Conservation (phyloP, 2,113 vertebrate genomes). For the Tetraodon nigroviridis region DNA sequence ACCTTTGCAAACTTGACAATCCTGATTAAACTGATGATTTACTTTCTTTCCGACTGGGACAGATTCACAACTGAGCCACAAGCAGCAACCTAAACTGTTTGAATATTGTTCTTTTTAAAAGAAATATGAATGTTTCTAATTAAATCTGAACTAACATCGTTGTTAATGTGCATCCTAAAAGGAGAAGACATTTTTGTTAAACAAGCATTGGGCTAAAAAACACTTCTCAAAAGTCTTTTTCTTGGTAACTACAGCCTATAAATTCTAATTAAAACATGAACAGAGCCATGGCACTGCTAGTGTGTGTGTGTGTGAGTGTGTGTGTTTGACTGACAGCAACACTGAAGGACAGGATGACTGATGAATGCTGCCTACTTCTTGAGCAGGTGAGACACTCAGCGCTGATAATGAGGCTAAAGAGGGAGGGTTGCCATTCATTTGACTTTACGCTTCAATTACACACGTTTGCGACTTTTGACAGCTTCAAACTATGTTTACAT, state of each 20-base stretch:
- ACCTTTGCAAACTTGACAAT: too few species aligned
- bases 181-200: conserved; percentile 1
- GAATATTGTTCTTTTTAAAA: too few species aligned
- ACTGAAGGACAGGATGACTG: conserved; percentile 65
- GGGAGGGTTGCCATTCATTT: conserved; percentile 52
- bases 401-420: conserved; percentile 64
- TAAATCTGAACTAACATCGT: too few species aligned
- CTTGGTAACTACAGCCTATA: conserved; percentile 35
- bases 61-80: too few species aligned
- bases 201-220: conserved; percentile 4
- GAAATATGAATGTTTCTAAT: too few species aligned
- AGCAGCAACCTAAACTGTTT: too few species aligned
- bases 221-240: conserved; percentile 20
- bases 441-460: conserved; percentile 29
- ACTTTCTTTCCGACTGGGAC: too few species aligned
- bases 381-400: conserved; percentile 54
- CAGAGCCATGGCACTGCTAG: conserved; percentile 23
- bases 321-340: conserved; percentile 47
- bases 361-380: conserved; percentile 50
- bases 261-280: conserved; percentile 49
- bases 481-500: conserved; percentile 4
- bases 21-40: too few species aligned
- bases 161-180: neutral
- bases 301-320: conserved; percentile 12
- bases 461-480: conserved; percentile 8